These are phyloP conservation scores for Scolanthus callimorphus DNA, from an alignment of 92 coral and sea anemone genomes.

Conservation along the genomic window DNA sequence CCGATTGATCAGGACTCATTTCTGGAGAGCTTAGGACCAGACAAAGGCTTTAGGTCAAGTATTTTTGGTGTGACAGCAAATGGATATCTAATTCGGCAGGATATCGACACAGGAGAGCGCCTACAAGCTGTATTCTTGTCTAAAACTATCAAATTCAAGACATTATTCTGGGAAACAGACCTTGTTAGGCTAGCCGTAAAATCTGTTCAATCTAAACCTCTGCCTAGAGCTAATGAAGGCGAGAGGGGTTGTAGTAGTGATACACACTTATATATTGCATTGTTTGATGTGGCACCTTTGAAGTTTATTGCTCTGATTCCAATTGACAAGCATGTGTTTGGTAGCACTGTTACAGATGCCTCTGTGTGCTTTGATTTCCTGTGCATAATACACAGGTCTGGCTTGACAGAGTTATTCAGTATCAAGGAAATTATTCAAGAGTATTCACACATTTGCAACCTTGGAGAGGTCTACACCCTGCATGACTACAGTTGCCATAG, in stretches of 20 bases:
- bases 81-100: conserved; percentile 66
- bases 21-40: conserved; percentile 14
- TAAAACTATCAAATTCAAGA: conserved; percentile 60
- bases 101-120: conserved; percentile 47
- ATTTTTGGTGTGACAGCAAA: conserved; percentile 70
- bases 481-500: conserved; percentile 2
- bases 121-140: conserved; percentile 67
- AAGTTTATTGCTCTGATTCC: conserved; percentile 69
- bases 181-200: conserved; percentile 60
- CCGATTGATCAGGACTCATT: conserved; percentile 69
- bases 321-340: conserved; percentile 64
- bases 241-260: conserved; percentile 4
- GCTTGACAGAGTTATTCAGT: conserved; percentile 60
- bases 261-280: conserved; percentile 59
- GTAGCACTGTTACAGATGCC: conserved; percentile 69
- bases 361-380: conserved; percentile 58
- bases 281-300: conserved; percentile 77
- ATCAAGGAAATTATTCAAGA: conserved; percentile 57
- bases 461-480: conserved; percentile 38
- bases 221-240: conserved; percentile 15
- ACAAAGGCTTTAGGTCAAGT: conserved; percentile 50
- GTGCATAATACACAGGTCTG: conserved; percentile 60
- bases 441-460: conserved; percentile 28
- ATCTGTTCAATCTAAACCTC: conserved; percentile 55
- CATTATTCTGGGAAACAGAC: conserved; percentile 84